Percentiles rank a stretch among this genome's conserved stretches.
phyloP scores from a whole-genome alignment of 2,888 invertebrate species.

The Epinotia ramella region DNA sequence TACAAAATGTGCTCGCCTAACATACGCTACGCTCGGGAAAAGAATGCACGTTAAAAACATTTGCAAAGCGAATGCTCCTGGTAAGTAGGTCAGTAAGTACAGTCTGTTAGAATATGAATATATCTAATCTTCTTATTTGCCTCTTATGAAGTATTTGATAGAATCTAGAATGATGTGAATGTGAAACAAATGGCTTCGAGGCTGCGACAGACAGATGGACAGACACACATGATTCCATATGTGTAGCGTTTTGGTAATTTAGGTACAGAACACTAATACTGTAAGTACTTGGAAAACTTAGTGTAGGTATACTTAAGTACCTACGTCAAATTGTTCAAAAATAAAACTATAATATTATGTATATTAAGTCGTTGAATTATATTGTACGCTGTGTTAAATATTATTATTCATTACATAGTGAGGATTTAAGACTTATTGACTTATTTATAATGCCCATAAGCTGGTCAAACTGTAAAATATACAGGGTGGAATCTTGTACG shows the following conservation, averaged over 20 bases:
- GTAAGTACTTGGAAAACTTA: too few relatives aligned
- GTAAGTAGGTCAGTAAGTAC: too few relatives aligned
- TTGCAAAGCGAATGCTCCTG: too few relatives aligned
- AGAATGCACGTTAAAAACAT: too few relatives aligned
- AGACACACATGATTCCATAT: background rate
- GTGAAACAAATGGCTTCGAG: background rate
- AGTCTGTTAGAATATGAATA: background rate
- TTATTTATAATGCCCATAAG: background rate
- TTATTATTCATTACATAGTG: background rate
- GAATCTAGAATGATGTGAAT: background rate
- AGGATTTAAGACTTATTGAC: background rate
- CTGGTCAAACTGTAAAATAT: background rate
- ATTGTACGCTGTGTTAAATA: background rate
- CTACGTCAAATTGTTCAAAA: background rate
- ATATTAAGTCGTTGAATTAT: background rate
- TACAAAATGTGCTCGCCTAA: too few relatives aligned
- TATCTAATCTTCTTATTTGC: background rate
- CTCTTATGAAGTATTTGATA: background rate
- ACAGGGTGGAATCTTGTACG: too few relatives aligned
- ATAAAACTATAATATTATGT: background rate
- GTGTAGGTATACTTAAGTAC: too few relatives aligned
- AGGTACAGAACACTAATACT: background rate
- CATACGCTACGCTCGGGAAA: too few relatives aligned
- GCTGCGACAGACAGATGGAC: background rate
- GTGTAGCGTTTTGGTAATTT: background rate